Evolutionary conservation across 2,888 invertebrate genomes (phyloP), one percentile per base, ranked within the genome.

Genomic region (Drosophila barbarae): DNA sequence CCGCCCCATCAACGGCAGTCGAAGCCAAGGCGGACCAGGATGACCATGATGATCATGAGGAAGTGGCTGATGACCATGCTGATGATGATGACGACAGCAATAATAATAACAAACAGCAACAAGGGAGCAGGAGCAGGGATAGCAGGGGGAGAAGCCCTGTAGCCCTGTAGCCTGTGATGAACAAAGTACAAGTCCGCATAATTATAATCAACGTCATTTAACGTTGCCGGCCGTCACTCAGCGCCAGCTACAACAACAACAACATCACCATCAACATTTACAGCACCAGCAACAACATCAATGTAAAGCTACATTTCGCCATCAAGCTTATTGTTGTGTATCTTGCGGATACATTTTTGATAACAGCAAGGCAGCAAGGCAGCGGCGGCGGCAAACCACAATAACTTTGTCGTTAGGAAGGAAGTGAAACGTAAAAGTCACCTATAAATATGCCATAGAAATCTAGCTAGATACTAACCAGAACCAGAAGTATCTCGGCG

Each of bases 131-230:
- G 55, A 58, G 36, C 72, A 47, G 72, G 66, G 71, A 28, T 1
- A n/a, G 54, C 5, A 30, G 34, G 26, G 15, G 55, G 12, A 41
- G 75, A 64, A 64, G 71, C 80, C 83, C 64, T 61, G 63, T 76
- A 57, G 71, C 69, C 74, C 70, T 69, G 61, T 60, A 56, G 70
- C 77, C 36, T 7, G 41, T 23, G 72, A 65, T 67, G 75, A 68
- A 78, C 81, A 85, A 80, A 83, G 81, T 81, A 85, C 84, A 85
- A 80, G 84, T 83, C 85, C 85, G 84, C 86, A 86, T 86, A 86
- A 84, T 84, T 84, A 84, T 86, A 84, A 84, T 84, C 85, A 86
- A 85, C 80, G 86, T 84, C 83, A 84, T 83, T 84, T 86, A 81
- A 83, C 75, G 81, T 83, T 77, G 73, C 84, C 72, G 81, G 80